Evolutionary conservation across 1,140 invertebrate genomes (phyloP).

Genomic region (Neodiprion fabricii): DNA sequence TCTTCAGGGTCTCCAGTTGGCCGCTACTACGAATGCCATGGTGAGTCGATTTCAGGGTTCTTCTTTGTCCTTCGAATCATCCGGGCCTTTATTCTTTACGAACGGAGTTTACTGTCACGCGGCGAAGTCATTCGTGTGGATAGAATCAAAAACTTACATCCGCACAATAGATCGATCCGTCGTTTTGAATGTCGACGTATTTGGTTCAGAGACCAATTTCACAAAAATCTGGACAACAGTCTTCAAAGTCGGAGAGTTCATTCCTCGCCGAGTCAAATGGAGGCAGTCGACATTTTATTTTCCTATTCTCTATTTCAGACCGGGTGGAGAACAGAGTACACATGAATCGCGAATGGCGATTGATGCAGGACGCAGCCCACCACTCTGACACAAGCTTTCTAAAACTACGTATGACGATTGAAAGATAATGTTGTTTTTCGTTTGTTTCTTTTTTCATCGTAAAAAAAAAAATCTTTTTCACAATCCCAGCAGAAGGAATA

Average conservation of each 20-base stretch:
- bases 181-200: too few relatives aligned
- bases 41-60: constrained; percentile 47
- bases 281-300: constrained; percentile 11
- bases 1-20: constrained; percentile 62
- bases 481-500: too few relatives aligned
- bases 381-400: constrained; percentile 40
- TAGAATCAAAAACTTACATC: too few relatives aligned
- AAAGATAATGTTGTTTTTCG: too few relatives aligned
- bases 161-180: too few relatives aligned
- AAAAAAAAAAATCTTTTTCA: too few relatives aligned
- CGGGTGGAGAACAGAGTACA: constrained; percentile 64
- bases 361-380: constrained; percentile 50
- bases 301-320: constrained; percentile 46
- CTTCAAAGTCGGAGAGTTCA: neutral
- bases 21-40: constrained; percentile 65
- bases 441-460: too few relatives aligned
- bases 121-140: too few relatives aligned
- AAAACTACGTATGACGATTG: neutral
- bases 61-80: too few relatives aligned
- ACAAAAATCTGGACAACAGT: neutral
- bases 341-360: constrained; percentile 55
- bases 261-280: neutral
- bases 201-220: neutral
- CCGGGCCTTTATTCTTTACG: too few relatives aligned
- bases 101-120: too few relatives aligned